A percentile compares a stretch with the other conserved stretches of the same genome.
phyloP scores from a whole-genome alignment of 1,140 invertebrate genomes.

The Matsumurasca onukii region DNA sequence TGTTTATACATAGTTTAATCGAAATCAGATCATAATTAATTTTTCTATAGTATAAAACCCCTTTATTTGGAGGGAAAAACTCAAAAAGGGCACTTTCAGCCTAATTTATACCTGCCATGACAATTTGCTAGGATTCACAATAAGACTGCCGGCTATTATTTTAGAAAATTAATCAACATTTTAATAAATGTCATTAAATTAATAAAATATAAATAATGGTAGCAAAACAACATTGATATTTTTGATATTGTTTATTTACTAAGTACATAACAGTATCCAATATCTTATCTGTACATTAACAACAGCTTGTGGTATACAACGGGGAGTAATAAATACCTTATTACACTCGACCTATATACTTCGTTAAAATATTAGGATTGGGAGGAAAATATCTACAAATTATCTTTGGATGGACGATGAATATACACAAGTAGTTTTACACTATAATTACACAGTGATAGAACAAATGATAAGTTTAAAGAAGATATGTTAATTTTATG shows the following conservation, averaged over 20 bases:
- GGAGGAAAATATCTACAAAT: slow-evolving; percentile 19
- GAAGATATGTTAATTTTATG: neutral
- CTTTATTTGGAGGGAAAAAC: too few species aligned
- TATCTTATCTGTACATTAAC: slow-evolving; percentile 16
- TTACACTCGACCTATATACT: slow-evolving; percentile 1
- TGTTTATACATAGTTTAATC: too few species aligned
- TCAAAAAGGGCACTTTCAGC: too few species aligned
- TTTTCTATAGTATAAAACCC: too few species aligned
- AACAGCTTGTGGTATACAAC: neutral
- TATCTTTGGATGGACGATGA: slow-evolving; percentile 31
- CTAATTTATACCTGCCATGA: too few species aligned
- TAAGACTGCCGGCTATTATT: too few species aligned
- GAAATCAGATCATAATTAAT: too few species aligned
- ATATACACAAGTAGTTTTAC: slow-evolving; percentile 39
- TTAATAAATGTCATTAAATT: too few species aligned
- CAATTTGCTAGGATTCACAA: too few species aligned
- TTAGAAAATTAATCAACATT: too few species aligned
- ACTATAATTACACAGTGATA: slow-evolving; percentile 31
- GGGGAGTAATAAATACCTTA: slow-evolving; percentile 14
- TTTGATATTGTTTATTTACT: slow-evolving; percentile 24
- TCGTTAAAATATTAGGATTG: slow-evolving; percentile 20
- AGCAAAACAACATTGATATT: too few species aligned
- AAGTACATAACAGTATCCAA: slow-evolving; percentile 24
- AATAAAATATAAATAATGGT: too few species aligned
- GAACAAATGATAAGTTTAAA: slow-evolving; percentile 23